Evolutionary conservation across 2,113 vertebrate species (phyloP).

Genomic region (Hypocryptadius cinnamomeus): DNA sequence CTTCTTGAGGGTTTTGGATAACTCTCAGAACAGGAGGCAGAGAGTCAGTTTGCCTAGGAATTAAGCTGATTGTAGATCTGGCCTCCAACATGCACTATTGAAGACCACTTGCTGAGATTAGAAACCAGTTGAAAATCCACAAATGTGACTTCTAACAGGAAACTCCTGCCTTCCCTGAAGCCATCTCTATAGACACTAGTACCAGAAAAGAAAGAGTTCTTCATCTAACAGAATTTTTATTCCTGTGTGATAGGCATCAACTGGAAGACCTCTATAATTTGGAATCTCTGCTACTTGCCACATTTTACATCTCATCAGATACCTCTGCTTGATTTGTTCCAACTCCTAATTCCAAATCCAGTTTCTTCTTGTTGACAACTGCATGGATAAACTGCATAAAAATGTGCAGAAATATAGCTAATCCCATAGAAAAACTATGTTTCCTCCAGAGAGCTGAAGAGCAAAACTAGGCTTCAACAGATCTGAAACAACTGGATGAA

Average conservation of each 20-base stretch:
- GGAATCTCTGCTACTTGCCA: not conserved
- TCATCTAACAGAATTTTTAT: not conserved
- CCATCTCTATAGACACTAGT: not conserved
- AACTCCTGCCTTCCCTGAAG: not conserved
- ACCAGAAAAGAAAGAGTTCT: not conserved
- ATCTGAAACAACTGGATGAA: not conserved
- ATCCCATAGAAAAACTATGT: not conserved
- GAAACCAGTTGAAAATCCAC: not conserved
- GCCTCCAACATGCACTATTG: not conserved
- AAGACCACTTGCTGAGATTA: not conserved
- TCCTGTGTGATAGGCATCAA: not conserved
- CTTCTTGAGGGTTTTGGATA: not conserved
- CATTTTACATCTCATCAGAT: not conserved
- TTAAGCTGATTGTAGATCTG: not conserved
- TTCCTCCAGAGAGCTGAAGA: not conserved
- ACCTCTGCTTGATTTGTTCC: not conserved
- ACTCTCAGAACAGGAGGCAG: not conserved
- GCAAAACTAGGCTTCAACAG: not conserved
- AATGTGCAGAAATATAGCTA: not conserved
- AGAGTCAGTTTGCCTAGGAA: not conserved
- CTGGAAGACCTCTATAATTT: not conserved
- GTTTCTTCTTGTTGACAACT: not conserved
- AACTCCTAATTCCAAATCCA: not conserved
- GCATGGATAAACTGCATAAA: not conserved
- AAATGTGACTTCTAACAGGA: not conserved